Percentiles rank a stretch among this genome's conserved stretches.
Conservation (phyloP, 2,797 vertebrate genomes). For the Peromyscus aztecus region DNA sequence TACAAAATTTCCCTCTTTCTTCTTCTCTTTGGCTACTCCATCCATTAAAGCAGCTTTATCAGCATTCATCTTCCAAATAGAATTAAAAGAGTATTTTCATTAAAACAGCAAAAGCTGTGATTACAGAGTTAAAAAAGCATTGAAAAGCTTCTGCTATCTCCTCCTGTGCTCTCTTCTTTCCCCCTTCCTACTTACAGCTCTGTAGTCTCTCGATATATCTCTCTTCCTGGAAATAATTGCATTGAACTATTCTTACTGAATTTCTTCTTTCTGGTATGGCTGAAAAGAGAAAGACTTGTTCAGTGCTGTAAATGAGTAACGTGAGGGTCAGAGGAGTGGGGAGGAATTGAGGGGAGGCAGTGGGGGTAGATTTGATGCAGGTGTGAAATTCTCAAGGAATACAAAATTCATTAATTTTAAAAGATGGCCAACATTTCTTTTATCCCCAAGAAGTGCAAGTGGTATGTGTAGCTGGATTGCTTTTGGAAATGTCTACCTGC, state of each 20-base stretch:
- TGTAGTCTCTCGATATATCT: background rate
- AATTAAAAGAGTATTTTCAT: slow-evolving; percentile 58
- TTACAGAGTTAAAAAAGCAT: slow-evolving; percentile 13
- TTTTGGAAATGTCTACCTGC: background rate
- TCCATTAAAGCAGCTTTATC: slow-evolving; percentile 14
- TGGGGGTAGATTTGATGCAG: background rate
- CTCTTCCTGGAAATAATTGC: slow-evolving; percentile 28
- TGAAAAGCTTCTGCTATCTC: background rate
- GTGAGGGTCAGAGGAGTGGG: background rate
- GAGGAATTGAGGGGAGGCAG: background rate
- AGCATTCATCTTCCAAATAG: slow-evolving; percentile 41
- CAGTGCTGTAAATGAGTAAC: background rate
- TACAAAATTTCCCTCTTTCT: slow-evolving; percentile 14
- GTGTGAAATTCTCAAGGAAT: background rate
- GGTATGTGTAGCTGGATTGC: background rate
- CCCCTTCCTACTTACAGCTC: slow-evolving; percentile 32
- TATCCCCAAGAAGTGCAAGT: background rate
- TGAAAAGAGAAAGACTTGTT: background rate
- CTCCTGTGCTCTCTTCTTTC: background rate
- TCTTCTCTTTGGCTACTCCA: background rate
- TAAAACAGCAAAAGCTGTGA: slow-evolving; percentile 31
- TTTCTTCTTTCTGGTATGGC: slow-evolving; percentile 16
- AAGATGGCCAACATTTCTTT: background rate
- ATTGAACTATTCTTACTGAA: background rate
- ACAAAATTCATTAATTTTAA: background rate